A percentile compares a stretch with the other conserved stretches of the same genome.
Evolutionary conservation across 2,113 vertebrate species (phyloP).

Genomic region (Channa maculata): DNA sequence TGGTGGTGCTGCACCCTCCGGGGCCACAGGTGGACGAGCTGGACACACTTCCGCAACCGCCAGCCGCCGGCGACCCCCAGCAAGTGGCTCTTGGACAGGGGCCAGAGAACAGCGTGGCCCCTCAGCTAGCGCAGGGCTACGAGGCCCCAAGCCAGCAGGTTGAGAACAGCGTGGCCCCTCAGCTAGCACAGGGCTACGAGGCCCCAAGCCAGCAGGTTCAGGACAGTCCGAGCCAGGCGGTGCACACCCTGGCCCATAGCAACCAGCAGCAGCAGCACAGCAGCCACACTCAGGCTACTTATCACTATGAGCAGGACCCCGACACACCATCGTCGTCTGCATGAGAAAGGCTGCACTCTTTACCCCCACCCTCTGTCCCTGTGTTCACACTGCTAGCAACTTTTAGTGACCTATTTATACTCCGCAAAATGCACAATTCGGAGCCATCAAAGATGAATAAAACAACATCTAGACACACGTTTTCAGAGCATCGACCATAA

Average conservation of each 20-base stretch:
- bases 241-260: slow-evolving; percentile 22
- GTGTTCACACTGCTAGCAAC: slow-evolving; percentile 23
- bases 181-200: slow-evolving; percentile 54
- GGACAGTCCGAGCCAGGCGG: slow-evolving; percentile 34
- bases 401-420: not conserved
- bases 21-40: slow-evolving; percentile 96
- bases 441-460: not conserved
- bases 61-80: slow-evolving; percentile 24
- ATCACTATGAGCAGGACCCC: slow-evolving; percentile 84
- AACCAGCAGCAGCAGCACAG: slow-evolving; percentile 55
- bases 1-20: slow-evolving; percentile 92
- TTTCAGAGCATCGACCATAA: too few species aligned
- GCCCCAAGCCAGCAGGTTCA: slow-evolving; percentile 49
- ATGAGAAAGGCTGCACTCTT: slow-evolving; percentile 67
- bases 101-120: slow-evolving; percentile 12
- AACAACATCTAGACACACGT: too few species aligned
- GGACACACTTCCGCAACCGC: slow-evolving; percentile 85
- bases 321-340: slow-evolving; percentile 88
- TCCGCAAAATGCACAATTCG: not conserved
- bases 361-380: too few species aligned
- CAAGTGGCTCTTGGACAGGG: slow-evolving; percentile 8
- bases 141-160: slow-evolving; percentile 55
- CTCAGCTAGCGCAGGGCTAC: slow-evolving; percentile 55
- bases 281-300: slow-evolving; percentile 64
- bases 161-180: slow-evolving; percentile 46